Evolutionary conservation across 1,140 invertebrate species (phyloP), one percentile per base, ranked within the genome.

Genomic region (Zelostemma sp.): DNA sequence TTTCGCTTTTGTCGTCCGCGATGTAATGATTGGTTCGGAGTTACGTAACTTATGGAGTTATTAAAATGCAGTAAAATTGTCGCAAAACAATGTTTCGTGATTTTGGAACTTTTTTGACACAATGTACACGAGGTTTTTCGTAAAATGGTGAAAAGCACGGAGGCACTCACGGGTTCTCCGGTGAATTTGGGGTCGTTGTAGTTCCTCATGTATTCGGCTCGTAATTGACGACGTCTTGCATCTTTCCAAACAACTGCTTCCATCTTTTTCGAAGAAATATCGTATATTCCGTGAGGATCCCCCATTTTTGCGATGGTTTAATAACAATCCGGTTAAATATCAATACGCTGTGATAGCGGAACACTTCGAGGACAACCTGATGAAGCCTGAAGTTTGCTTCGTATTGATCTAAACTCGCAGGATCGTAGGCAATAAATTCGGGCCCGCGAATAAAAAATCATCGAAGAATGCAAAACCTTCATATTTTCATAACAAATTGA

Each of bases 171-270:
- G 21, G 41, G 9, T 31, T 48, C 45, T 1, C 46, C 45, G 17
- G 40, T 25, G 1, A 19, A 6, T 19, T 18, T 18, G 0, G 60
- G 60, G 16, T 21, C 49, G 31, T 49, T 43, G 9, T 4, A 9
- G 31, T 15, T n/a, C 15, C 18, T 21, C 16, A 53, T 54, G 31
- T 28, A 65, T 31, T 17, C 1, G 9, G 43, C n/a, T 12, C 62
- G 38, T 31, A 65, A 38, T 6, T 18, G 17, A 33, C 62, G 47
- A 50, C 62, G 50, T 15, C 62, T 48, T 0, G 54, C 47, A 18
- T 65, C 62, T 18, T 19, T 45, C 38, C 40, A 65, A 38, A 47
- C 40, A 4, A 65, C 57, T 6, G 15, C 15, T 28, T 65, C 48
- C 15, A 65, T 6, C 16, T 57, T 15, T 15, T 58, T 46, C 14